Base-by-base conservation (phyloP, 1,140 invertebrate genomes). In the Hermetia illucens region DNA sequence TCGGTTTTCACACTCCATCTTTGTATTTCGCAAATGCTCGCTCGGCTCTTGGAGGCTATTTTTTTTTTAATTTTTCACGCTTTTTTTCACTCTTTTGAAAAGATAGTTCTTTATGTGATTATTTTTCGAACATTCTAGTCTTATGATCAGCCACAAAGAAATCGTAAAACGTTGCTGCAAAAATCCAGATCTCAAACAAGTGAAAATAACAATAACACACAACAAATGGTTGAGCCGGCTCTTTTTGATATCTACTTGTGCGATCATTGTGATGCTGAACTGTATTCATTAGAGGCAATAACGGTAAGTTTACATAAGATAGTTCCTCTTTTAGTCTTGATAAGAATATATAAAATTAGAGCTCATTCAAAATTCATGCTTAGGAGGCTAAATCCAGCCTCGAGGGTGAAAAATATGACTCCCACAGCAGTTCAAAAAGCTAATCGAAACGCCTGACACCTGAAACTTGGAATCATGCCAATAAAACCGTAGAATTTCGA, bases 181-280 rank as follows among this genome's bases (percentile, higher is more conserved):
- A 56, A 61, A 36, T 58, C 47, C 19, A 48, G 53, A 34, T 59
- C 46, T 36, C 63, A 59, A 46, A 42, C 47, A 21, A 58, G 54
- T 44, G 58, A 61, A 40, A 52, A 54, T 35, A 52, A 59, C 29
- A 54, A 61, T 43, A 41, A 46, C 21, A 44, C 52, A 39, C 50
- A 63, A 38, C 52, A 59, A 41, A 70, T 71, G 51, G 66, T 69
- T 29, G 67, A 72, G 45, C 68, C 69, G 34, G 58, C 64, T 2
- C 55, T 54, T 1, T 65, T 71, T 32, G 75, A 80, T 48, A 79
- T 81, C 46, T 80, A 79, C 56, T 61, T 80, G 8, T 81, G 78
- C 51, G 78, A 81, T 46, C 76, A 75, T 50, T 81, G 78, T 53
- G 77, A 80, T 58, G 75, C 69, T 13, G 69, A 72, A 55, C 63